A percentile compares a stretch with the other conserved stretches of the same genome.
These are phyloP conservation scores for Aviceda subcristata DNA, from an alignment of 2,113 vertebrate genomes.

Conservation along the genomic window DNA sequence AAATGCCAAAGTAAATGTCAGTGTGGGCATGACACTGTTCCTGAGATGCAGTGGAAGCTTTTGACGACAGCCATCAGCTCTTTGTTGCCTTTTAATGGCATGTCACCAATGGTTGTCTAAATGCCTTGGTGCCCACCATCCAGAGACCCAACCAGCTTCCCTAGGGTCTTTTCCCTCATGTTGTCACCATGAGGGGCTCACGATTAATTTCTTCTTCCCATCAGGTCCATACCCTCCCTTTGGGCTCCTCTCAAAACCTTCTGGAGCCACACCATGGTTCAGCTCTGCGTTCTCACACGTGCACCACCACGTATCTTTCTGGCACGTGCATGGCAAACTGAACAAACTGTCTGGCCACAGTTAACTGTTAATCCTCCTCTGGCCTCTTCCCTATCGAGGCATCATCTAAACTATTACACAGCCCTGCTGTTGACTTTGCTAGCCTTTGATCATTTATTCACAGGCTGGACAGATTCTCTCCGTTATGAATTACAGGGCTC, in stretches of 20 bases:
- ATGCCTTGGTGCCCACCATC: not conserved
- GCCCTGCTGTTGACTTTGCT: not conserved
- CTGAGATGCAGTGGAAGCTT: not conserved
- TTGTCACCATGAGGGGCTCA: not conserved
- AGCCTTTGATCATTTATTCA: conserved; percentile 7
- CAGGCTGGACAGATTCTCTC: not conserved
- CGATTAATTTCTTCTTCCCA: not conserved
- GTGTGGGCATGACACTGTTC: not conserved
- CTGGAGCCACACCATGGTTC: not conserved
- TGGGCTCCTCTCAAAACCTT: not conserved
- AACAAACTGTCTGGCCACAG: fast-evolving
- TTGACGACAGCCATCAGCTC: not conserved
- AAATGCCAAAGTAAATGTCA: not conserved
- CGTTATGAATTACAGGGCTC: not conserved
- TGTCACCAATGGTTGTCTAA: not conserved
- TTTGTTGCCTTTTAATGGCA: not conserved
- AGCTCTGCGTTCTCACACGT: not conserved
- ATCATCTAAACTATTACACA: not conserved
- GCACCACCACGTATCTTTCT: not conserved
- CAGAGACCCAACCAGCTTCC: not conserved
- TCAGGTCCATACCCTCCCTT: not conserved
- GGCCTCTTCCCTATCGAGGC: not conserved
- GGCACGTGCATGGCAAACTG: not conserved
- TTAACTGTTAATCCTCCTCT: not conserved
- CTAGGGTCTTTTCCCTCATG: not conserved